Percentiles rank a stretch among this genome's conserved stretches.
Conservation (phyloP, 2,797 vertebrate species). For the Phalloptychus januarius region DNA sequence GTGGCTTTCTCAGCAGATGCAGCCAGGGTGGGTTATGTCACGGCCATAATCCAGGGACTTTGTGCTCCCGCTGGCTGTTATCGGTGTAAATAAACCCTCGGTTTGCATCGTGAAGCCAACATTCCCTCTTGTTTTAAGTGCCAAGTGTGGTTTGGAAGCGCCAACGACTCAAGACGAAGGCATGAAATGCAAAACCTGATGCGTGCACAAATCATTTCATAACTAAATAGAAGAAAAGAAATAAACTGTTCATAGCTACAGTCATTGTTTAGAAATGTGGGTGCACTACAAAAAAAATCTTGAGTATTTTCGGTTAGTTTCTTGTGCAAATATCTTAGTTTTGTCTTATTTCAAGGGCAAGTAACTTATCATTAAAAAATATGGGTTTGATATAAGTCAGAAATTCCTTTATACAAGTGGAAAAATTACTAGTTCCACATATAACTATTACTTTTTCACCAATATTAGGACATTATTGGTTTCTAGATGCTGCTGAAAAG, state of each 20-base stretch:
- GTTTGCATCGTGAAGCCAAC: slow-evolving; percentile 13
- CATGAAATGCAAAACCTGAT: neutral
- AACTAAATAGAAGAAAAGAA: neutral
- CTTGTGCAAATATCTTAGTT: too few species aligned
- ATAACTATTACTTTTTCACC: too few species aligned
- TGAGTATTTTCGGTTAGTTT: too few species aligned
- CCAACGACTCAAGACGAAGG: neutral
- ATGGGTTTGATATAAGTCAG: too few species aligned
- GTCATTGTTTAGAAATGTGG: neutral
- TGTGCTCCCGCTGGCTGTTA: slow-evolving; percentile 17
- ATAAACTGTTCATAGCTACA: neutral
- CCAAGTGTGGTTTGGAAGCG: slow-evolving; percentile 12
- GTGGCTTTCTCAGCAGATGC: slow-evolving; percentile 17
- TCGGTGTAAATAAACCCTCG: neutral
- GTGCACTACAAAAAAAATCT: too few species aligned
- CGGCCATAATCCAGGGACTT: slow-evolving; percentile 7
- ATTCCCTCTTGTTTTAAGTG: slow-evolving; percentile 23
- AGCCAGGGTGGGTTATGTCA: neutral
- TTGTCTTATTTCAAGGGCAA: too few species aligned
- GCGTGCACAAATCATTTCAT: neutral
- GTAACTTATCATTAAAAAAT: too few species aligned
- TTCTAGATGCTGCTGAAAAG: too few species aligned
- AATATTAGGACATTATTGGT: too few species aligned
- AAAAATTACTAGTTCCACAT: too few species aligned
- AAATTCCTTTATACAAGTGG: too few species aligned